A percentile compares a stretch with the other conserved stretches of the same genome.
Evolutionary conservation across 2,888 invertebrate species (phyloP).

Genomic region (Nomada fucata): DNA sequence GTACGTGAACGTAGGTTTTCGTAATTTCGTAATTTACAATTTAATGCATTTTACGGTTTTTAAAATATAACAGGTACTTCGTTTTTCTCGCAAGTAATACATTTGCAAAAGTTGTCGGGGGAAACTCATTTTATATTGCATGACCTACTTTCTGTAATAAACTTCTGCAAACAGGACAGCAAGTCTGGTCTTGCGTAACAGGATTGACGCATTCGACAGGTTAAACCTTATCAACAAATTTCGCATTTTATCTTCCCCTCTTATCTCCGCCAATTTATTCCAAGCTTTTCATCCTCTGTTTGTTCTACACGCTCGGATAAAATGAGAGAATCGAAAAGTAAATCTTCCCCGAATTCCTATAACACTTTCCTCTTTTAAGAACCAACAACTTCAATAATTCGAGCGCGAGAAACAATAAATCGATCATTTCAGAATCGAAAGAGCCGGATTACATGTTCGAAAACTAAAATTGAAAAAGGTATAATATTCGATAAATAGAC

Average conservation of each 20-base stretch:
- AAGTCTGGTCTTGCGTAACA: conserved; percentile 33
- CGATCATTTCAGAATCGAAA: background rate
- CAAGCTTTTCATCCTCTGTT: background rate
- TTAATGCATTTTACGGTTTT: too few relatives aligned
- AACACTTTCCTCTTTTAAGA: background rate
- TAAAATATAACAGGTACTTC: too few relatives aligned
- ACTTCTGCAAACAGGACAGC: conserved; percentile 25
- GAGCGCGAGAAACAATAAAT: background rate
- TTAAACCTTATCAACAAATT: conserved; percentile 26
- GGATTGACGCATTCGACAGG: conserved; percentile 33
- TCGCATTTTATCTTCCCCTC: conserved; percentile 16
- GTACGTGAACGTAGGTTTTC: too few relatives aligned
- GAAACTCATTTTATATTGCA: background rate
- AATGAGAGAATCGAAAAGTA: background rate
- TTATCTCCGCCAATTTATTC: conserved; percentile 1
- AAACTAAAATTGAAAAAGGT: background rate
- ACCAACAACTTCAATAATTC: too few relatives aligned
- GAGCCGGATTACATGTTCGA: background rate
- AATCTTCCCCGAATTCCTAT: background rate
- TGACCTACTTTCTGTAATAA: conserved; percentile 12
- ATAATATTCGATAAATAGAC: background rate
- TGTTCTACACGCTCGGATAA: background rate
- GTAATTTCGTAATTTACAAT: too few relatives aligned
- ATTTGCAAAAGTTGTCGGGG: background rate
- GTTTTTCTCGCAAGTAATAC: background rate